Evolutionary conservation across 2,113 vertebrate species (phyloP).

Genomic region (Sander lucioperca): DNA sequence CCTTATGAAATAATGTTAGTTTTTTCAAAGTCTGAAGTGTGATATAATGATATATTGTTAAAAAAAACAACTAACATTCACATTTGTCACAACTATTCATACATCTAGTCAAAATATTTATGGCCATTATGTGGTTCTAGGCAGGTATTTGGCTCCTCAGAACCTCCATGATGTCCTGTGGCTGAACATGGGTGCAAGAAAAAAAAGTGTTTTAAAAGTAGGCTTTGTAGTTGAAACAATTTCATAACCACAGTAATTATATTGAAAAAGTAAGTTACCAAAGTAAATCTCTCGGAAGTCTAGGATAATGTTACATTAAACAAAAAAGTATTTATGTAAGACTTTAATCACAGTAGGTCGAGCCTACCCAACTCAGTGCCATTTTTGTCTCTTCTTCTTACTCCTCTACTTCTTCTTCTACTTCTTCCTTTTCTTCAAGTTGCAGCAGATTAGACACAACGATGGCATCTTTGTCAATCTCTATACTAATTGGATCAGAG

Average conservation of each 20-base stretch:
- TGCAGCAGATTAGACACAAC: neutral
- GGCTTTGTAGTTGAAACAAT: neutral
- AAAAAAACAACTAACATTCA: neutral
- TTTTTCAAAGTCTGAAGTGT: neutral
- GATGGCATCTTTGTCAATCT: neutral
- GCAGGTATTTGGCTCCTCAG: neutral
- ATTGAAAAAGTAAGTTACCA: neutral
- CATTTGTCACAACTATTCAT: neutral
- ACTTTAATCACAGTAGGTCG: neutral
- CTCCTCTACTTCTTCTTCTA: neutral
- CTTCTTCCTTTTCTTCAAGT: neutral
- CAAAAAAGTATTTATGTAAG: neutral
- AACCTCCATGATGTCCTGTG: neutral
- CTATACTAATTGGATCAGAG: neutral
- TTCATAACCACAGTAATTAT: neutral
- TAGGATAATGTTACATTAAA: neutral
- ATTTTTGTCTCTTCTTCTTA: neutral
- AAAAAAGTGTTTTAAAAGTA: neutral
- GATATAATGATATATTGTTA: neutral
- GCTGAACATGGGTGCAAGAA: neutral
- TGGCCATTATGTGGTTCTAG: neutral
- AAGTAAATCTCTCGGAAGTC: neutral
- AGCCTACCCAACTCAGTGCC: neutral
- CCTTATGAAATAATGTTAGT: neutral
- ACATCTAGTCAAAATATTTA: neutral